These are phyloP conservation scores for Salminus brasiliensis DNA, from an alignment of 2,113 vertebrate species.

Conservation along the genomic window DNA sequence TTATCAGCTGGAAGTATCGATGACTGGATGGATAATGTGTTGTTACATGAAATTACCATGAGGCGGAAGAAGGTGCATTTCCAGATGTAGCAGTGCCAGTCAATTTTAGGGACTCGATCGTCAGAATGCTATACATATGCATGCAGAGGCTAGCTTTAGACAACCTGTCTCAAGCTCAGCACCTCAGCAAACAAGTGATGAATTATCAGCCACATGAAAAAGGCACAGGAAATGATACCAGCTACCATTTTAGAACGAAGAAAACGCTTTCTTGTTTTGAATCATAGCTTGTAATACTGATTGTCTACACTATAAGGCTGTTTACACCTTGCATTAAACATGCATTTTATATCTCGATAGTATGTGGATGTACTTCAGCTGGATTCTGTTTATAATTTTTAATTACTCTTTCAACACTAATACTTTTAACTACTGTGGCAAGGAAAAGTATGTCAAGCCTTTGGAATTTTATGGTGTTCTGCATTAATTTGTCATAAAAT, in stretches of 20 bases:
- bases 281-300: neutral
- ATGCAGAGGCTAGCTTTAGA: neutral
- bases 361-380: too few relatives aligned
- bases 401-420: too few relatives aligned
- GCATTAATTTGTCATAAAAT: too few relatives aligned
- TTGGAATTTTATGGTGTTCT: too few relatives aligned
- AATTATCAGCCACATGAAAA: neutral
- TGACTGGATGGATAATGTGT: slow-evolving; percentile 34
- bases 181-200: neutral
- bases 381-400: too few relatives aligned
- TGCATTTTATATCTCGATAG: too few relatives aligned
- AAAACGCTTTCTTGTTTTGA: neutral
- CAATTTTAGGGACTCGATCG: neutral
- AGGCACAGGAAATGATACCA: neutral
- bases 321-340: too few relatives aligned
- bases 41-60: slow-evolving; percentile 42
- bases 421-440: too few relatives aligned
- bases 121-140: neutral
- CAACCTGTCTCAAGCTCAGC: neutral
- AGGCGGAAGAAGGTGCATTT: slow-evolving; percentile 8
- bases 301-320: too few relatives aligned
- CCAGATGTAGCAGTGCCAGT: slow-evolving; percentile 4
- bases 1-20: slow-evolving; percentile 29
- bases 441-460: too few relatives aligned
- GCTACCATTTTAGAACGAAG: neutral